Base-by-base conservation (phyloP, 1,140 invertebrate genomes). In the Zophobas morio region DNA sequence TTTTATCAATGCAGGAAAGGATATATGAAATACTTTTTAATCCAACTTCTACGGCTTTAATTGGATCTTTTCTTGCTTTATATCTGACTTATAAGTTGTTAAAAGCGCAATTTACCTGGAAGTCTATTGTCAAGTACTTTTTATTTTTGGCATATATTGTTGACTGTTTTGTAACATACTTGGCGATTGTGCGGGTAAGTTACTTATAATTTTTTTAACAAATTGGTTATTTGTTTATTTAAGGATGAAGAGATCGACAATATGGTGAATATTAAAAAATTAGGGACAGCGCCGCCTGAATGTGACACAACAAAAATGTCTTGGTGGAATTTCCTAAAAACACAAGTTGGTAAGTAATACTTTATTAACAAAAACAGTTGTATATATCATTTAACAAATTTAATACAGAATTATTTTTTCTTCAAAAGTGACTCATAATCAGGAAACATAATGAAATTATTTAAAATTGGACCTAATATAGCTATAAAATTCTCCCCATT, bases 241-340 rank as follows among this genome's bases (percentile, higher is more conserved):
- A 35, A 75, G 74, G 39, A 47, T 6, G 60, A 56, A 20, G 74
- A 75, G 39, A 75, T 75, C 37, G 53, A 75, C 5, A 56, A 75
- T 8, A 66, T 75, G 56, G 74, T 75, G 1, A 33, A 2, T 2
- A n/a, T 51, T 2, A 75, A 66, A 60, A 42, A 75, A 20, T 8
- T 60, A 33, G 60, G 60, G 6, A 36, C 49, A 6, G 47, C 66
- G 0, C 78, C 78, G 33, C 78, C 78, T 6, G 74, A 79, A 79
- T 79, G 78, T 71, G 66, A 79, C 46, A 66, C 76, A 8, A 76
- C 72, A 47, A 77, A 73, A 57, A 74, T 77, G 70, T 6, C 33
- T 32, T 77, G 70, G 70, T 33, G n/a, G 1, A 46, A 56, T 34
- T 77, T 73, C 56, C 35, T 78, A 6, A 36, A 72, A 51, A 49